Evolutionary conservation across 1,140 invertebrate genomes (phyloP).

Genomic region (Augochlora pura): DNA sequence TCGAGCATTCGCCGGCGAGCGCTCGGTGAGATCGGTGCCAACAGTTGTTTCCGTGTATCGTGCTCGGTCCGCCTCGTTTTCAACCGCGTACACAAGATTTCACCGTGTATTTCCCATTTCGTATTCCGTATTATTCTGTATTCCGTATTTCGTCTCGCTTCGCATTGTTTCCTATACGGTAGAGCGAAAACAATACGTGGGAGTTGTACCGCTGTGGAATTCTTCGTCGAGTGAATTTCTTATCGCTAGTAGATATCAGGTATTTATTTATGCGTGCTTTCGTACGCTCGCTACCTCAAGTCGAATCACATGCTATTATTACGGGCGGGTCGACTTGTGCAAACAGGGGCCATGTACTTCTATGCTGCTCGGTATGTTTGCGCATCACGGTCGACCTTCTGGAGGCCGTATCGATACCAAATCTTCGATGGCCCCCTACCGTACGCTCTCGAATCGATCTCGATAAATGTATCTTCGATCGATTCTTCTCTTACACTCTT

Average conservation of each 20-base stretch:
- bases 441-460: not conserved
- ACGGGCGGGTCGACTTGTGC: slow-evolving; percentile 9
- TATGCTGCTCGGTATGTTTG: slow-evolving; percentile 37
- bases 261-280: slow-evolving; percentile 33
- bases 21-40: slow-evolving; percentile 60
- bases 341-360: slow-evolving; percentile 47
- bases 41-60: slow-evolving; percentile 10
- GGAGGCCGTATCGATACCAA: not conserved
- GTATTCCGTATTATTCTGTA: not conserved
- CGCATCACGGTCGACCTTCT: slow-evolving; percentile 22
- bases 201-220: not conserved
- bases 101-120: no score
- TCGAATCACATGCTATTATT: not conserved
- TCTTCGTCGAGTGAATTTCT: slow-evolving; percentile 23
- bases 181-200: not conserved
- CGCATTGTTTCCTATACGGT: not conserved
- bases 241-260: slow-evolving; percentile 37
- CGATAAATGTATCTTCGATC: not conserved
- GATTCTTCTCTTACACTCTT: slow-evolving; percentile 6
- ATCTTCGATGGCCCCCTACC: not conserved
- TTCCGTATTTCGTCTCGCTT: not conserved
- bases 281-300: slow-evolving; percentile 3
- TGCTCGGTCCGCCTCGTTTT: not conserved
- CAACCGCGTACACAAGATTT: slow-evolving; percentile 9
- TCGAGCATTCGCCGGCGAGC: slow-evolving; percentile 72